Evolutionary conservation across 2,888 invertebrate species (phyloP).

Genomic region (Hypomecis atomaria): DNA sequence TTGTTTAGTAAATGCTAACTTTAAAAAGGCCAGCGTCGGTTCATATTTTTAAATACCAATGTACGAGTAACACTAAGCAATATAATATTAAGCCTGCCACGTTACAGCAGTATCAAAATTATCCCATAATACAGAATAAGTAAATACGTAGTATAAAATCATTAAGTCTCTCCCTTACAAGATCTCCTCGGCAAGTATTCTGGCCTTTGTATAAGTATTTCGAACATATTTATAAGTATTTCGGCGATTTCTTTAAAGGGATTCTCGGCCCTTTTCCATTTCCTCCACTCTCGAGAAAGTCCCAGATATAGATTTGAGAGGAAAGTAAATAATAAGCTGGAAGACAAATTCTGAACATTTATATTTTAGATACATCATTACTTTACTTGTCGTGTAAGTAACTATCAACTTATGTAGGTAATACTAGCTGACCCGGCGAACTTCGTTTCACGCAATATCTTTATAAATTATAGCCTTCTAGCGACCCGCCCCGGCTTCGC

Average conservation of each 20-base stretch:
- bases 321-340: conserved; percentile 7
- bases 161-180: background rate
- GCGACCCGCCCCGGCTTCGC: no score
- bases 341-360: background rate
- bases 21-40: no score
- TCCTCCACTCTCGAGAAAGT: conserved; percentile 6
- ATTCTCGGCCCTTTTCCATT: conserved; percentile 11
- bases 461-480: no score
- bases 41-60: background rate
- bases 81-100: no score
- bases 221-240: background rate
- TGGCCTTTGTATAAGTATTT: background rate
- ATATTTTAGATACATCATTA: background rate
- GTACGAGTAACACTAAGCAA: background rate
- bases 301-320: conserved; percentile 3
- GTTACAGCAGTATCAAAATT: background rate
- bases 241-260: conserved; percentile 3
- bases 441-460: no score
- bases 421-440: no score
- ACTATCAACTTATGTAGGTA: no score
- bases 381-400: no score
- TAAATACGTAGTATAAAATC: background rate
- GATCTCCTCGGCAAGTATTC: conserved; percentile 2
- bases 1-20: no score
- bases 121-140: background rate